These are phyloP conservation scores for Diplazon laetatorius DNA, from an alignment of 2,888 invertebrate genomes.

Conservation along the genomic window DNA sequence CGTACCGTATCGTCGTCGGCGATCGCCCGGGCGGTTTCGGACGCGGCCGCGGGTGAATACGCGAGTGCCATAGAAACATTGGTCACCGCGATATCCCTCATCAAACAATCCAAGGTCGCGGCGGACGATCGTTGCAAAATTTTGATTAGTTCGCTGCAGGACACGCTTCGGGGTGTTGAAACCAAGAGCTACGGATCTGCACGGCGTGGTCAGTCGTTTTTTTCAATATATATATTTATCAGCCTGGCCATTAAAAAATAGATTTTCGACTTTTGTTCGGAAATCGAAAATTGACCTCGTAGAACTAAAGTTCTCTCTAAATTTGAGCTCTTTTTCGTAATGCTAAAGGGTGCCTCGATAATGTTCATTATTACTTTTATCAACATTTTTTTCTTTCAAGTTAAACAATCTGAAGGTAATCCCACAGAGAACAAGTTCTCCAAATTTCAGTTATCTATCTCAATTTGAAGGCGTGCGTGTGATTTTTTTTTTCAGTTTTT, in stretches of 20 bases:
- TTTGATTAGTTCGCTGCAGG: conserved; percentile 97
- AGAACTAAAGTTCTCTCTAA: too few species aligned
- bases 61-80: conserved; percentile 99
- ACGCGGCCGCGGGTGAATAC: conserved; percentile 98
- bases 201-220: conserved; percentile 85
- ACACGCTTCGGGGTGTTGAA: conserved; percentile 98
- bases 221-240: background rate
- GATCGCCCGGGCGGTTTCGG: conserved; percentile 97
- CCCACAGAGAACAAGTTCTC: too few species aligned
- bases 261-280: background rate
- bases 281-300: too few species aligned
- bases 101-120: conserved; percentile 98
- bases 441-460: too few species aligned
- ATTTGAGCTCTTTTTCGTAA: too few species aligned
- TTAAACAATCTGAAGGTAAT: too few species aligned
- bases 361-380: too few species aligned
- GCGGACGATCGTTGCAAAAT: conserved; percentile 99
- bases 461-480: too few species aligned
- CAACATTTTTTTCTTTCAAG: too few species aligned
- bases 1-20: conserved; percentile 98
- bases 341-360: too few species aligned
- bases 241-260: too few species aligned
- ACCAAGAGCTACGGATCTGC: conserved; percentile 96
- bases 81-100: conserved; percentile 98
- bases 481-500: too few species aligned